Evolutionary conservation across 2,797 vertebrate species (phyloP).

Genomic region (Hoplostethus mediterraneus): DNA sequence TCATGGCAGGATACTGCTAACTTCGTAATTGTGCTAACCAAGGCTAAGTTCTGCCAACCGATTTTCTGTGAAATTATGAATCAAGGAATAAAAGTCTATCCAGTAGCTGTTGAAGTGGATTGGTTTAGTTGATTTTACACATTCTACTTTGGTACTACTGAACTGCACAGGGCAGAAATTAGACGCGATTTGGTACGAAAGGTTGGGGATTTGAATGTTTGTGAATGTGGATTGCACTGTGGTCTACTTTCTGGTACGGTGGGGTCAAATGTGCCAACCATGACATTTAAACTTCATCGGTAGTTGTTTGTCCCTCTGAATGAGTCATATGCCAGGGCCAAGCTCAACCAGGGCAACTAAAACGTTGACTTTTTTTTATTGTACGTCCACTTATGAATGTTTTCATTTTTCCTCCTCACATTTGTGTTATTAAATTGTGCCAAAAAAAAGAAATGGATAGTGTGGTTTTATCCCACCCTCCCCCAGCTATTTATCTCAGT

Average conservation of each 20-base stretch:
- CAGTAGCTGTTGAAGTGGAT: not conserved
- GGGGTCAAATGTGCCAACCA: constrained; percentile 5
- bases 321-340: constrained; percentile 12
- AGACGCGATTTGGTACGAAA: not conserved
- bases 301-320: not conserved
- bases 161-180: not conserved
- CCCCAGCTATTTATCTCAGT: constrained; percentile 25
- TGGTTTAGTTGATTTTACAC: not conserved
- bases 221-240: not conserved
- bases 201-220: not conserved
- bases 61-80: no score
- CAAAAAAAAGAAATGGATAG: constrained; percentile 43
- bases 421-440: constrained; percentile 33
- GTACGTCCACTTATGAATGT: no score
- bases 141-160: not conserved
- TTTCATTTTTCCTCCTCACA: not conserved
- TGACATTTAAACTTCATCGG: constrained; percentile 12
- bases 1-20: no score
- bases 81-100: not conserved
- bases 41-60: no score
- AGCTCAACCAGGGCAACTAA: no score
- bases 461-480: constrained; percentile 35
- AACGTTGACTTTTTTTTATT: no score
- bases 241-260: not conserved
- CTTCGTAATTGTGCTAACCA: no score